Percentiles rank a stretch among this genome's conserved stretches.
Evolutionary conservation across 2,888 invertebrate genomes (phyloP).

Genomic region (Amblyjoppa fuscipennis): DNA sequence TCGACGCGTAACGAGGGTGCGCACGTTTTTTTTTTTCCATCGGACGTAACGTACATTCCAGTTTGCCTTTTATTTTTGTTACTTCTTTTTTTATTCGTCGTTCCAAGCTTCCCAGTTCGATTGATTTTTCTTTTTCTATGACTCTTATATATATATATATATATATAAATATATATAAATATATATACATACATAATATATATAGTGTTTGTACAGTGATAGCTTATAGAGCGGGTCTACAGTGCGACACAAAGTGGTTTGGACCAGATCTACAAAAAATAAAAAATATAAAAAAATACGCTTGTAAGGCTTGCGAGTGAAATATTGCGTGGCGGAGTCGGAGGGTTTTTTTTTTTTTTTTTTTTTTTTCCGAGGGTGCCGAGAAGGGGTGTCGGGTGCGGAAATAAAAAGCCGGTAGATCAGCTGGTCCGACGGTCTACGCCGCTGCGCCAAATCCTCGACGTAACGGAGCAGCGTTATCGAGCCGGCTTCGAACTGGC

Average conservation of each 20-base stretch:
- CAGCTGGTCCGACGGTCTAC: constrained; percentile 50
- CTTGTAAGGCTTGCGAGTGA: background rate
- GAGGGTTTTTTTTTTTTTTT: background rate
- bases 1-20: constrained; percentile 2
- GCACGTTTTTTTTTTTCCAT: background rate
- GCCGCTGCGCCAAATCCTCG: constrained; percentile 56
- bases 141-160: background rate
- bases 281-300: background rate
- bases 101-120: background rate
- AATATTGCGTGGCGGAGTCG: background rate
- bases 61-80: background rate
- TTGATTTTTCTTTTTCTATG: constrained; percentile 1
- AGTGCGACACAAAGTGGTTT: background rate
- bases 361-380: too few relatives aligned
- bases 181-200: background rate
- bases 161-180: too few relatives aligned
- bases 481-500: constrained; percentile 55
- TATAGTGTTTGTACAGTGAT: constrained; percentile 39
- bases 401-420: constrained; percentile 53
- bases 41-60: constrained; percentile 24
- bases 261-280: background rate
- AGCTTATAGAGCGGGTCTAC: background rate
- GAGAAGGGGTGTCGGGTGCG: background rate
- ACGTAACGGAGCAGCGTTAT: constrained; percentile 56
- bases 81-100: background rate